Conservation (phyloP, 2,113 vertebrate species). For the Telmatochromis sp. region DNA sequence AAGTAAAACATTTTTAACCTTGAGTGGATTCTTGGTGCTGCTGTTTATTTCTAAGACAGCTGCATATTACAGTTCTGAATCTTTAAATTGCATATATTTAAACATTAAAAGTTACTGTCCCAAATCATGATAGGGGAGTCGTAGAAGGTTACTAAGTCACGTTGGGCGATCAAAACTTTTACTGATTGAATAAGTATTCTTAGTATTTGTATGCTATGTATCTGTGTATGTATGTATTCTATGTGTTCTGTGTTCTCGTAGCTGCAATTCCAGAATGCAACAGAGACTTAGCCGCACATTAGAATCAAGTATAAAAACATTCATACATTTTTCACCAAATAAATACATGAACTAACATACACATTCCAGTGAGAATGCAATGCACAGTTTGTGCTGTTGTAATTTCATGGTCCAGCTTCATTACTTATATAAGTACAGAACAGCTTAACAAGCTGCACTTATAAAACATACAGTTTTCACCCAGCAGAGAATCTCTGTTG, state of each 20-base stretch:
- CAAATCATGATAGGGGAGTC: background rate
- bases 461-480: background rate
- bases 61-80: background rate
- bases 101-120: background rate
- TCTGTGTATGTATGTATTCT: background rate
- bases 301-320: background rate
- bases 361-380: background rate
- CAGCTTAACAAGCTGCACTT: background rate
- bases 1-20: background rate
- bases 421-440: background rate
- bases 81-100: background rate
- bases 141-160: background rate
- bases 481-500: background rate
- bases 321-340: background rate
- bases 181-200: background rate
- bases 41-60: background rate
- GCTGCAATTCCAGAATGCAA: background rate
- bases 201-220: background rate
- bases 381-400: background rate
- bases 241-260: background rate
- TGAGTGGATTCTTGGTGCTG: background rate
- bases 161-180: background rate
- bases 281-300: background rate
- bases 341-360: background rate
- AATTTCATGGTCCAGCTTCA: background rate